Conservation (phyloP, 1,140 invertebrate species). For the Diorhabda elongata region DNA sequence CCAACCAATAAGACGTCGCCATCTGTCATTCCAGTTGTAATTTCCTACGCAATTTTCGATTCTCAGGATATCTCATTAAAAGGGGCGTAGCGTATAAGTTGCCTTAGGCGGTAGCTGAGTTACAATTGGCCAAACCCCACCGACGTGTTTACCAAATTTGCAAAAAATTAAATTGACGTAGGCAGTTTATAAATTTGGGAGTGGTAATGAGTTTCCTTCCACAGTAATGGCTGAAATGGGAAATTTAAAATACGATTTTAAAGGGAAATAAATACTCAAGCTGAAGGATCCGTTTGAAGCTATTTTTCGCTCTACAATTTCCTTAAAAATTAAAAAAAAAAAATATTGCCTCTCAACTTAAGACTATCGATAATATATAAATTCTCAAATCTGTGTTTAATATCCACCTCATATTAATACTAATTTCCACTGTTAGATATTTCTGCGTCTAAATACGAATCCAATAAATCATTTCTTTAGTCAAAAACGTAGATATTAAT, state of each 20-base stretch:
- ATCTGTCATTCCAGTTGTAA: slow-evolving; percentile 27
- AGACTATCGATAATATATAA: no score
- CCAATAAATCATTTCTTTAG: no score
- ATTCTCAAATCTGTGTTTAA: no score
- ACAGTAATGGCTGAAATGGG: not conserved
- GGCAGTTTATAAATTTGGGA: not conserved
- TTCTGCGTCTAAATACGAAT: no score
- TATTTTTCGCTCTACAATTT: no score
- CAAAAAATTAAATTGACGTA: slow-evolving; percentile 4
- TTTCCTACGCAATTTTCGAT: slow-evolving; percentile 32
- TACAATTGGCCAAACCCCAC: slow-evolving; percentile 25
- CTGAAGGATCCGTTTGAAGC: no score
- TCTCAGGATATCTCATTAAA: slow-evolving; percentile 30
- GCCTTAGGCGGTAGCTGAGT: slow-evolving; percentile 18
- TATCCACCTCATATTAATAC: no score
- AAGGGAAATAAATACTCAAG: no score
- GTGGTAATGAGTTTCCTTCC: slow-evolving; percentile 10
- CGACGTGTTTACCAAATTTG: slow-evolving; percentile 9
- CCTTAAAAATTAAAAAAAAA: no score
- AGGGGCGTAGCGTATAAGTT: slow-evolving; percentile 29
- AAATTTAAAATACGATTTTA: not conserved
- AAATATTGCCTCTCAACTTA: no score
- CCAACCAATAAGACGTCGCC: slow-evolving; percentile 24
- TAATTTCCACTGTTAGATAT: no score
- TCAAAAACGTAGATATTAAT: no score